A percentile compares a stretch with the other conserved stretches of the same genome.
These are phyloP conservation scores for Argya squamiceps DNA, from an alignment of 2,797 vertebrate genomes.

Conservation along the genomic window DNA sequence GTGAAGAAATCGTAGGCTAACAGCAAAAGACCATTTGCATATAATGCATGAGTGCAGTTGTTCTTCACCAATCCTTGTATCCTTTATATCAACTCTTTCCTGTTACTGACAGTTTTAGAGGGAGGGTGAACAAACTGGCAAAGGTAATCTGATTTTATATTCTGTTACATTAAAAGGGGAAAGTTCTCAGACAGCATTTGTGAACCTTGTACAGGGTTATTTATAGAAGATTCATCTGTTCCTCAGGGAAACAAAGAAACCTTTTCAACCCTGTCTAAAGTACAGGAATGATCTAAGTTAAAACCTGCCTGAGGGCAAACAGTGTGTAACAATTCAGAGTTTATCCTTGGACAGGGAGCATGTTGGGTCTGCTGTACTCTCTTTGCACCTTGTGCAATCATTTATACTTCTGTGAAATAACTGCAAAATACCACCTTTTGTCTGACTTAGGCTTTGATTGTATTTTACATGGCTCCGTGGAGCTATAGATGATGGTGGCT, in stretches of 20 bases:
- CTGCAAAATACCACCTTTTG: not conserved
- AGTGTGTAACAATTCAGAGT: not conserved
- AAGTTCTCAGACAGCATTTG: not conserved
- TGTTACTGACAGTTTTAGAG: not conserved
- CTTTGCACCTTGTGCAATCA: not conserved
- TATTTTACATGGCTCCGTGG: not conserved
- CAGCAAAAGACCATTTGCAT: not conserved
- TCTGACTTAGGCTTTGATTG: not conserved
- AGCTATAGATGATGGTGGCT: not conserved
- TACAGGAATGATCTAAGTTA: conserved; percentile 9
- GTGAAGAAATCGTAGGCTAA: not conserved
- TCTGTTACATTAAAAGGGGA: not conserved
- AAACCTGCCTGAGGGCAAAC: conserved; percentile 29
- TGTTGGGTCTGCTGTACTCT: not conserved
- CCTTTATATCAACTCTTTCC: not conserved
- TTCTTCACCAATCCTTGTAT: not conserved
- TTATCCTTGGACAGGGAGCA: not conserved
- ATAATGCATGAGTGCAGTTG: not conserved
- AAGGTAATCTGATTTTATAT: not conserved
- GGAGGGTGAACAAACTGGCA: not conserved
- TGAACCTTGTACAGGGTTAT: not conserved
- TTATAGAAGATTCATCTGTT: conserved; percentile 4
- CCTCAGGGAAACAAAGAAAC: conserved; percentile 21
- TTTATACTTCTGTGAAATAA: not conserved
- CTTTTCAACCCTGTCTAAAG: conserved; percentile 32